Percentiles rank a stretch among this genome's conserved stretches.
These are phyloP conservation scores for Brachycybe producta DNA, from an alignment of 2,888 invertebrate species.

Conservation along the genomic window DNA sequence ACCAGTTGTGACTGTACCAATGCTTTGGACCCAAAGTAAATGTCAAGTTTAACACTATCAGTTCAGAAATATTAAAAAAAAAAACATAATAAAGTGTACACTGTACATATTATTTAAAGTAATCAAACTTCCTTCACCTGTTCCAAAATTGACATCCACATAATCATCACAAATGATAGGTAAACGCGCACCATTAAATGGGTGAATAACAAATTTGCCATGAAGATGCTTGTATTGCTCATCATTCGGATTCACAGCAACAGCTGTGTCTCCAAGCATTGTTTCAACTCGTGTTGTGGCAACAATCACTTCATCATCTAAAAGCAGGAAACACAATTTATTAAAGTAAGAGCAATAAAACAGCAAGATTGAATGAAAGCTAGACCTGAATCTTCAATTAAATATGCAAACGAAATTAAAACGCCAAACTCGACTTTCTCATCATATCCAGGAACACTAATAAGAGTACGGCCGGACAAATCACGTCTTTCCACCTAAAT, in stretches of 20 bases:
- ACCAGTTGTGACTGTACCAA: no score
- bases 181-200: slow-evolving; percentile 66
- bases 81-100: no score
- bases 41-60: not conserved
- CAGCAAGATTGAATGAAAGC: slow-evolving; percentile 22
- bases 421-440: slow-evolving; percentile 87
- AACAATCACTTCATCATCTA: slow-evolving; percentile 69
- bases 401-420: slow-evolving; percentile 82
- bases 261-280: slow-evolving; percentile 90
- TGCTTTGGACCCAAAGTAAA: no score
- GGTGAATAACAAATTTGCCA: slow-evolving; percentile 73
- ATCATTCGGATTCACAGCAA: slow-evolving; percentile 94
- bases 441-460: slow-evolving; percentile 83
- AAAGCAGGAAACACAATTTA: not conserved
- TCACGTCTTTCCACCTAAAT: slow-evolving; percentile 75
- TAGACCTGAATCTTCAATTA: slow-evolving; percentile 46
- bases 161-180: slow-evolving; percentile 85
- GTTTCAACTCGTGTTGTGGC: slow-evolving; percentile 98
- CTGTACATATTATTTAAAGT: not conserved
- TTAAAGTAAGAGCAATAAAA: slow-evolving; percentile 12
- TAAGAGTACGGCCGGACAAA: slow-evolving; percentile 65
- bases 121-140: slow-evolving; percentile 44
- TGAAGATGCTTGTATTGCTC: slow-evolving; percentile 66
- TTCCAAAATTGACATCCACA: slow-evolving; percentile 91
- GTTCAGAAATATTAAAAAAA: no score